Percentiles rank a stretch among this genome's conserved stretches.
phyloP scores from a whole-genome alignment of 2,797 vertebrate species.

The Epinephelus coioides region DNA sequence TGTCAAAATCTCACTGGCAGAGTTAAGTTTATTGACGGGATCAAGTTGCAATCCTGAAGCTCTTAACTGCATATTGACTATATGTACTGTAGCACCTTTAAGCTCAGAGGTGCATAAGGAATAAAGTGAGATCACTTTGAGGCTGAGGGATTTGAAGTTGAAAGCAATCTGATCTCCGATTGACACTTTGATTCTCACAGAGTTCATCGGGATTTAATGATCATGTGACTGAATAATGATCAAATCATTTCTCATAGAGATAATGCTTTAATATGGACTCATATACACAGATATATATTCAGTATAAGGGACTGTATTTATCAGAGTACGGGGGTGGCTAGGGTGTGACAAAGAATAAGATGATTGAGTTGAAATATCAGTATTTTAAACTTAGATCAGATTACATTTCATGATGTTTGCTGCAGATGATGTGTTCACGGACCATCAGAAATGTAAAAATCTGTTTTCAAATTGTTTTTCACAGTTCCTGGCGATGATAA shows the following conservation, averaged over 20 bases:
- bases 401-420: too few relatives aligned
- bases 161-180: slow-evolving; percentile 32
- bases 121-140: background rate
- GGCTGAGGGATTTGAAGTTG: slow-evolving; percentile 15
- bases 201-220: slow-evolving; percentile 18
- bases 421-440: too few relatives aligned
- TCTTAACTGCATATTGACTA: slow-evolving; percentile 13
- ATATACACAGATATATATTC: background rate
- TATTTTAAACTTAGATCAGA: too few relatives aligned
- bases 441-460: too few relatives aligned
- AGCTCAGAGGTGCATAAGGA: slow-evolving; percentile 16
- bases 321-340: too few relatives aligned
- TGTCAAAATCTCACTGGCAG: slow-evolving; percentile 17
- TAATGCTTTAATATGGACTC: background rate
- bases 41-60: slow-evolving; percentile 6
- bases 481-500: too few relatives aligned
- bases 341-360: too few relatives aligned
- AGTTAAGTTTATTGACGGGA: background rate
- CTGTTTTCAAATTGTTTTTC: too few relatives aligned
- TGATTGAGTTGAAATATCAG: too few relatives aligned
- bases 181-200: background rate
- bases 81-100: background rate
- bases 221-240: slow-evolving; percentile 11
- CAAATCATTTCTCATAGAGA: background rate
- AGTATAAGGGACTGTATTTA: too few relatives aligned